These are phyloP conservation scores for Temnothorax unifasciatus DNA, from an alignment of 2,888 invertebrate species.

Conservation along the genomic window DNA sequence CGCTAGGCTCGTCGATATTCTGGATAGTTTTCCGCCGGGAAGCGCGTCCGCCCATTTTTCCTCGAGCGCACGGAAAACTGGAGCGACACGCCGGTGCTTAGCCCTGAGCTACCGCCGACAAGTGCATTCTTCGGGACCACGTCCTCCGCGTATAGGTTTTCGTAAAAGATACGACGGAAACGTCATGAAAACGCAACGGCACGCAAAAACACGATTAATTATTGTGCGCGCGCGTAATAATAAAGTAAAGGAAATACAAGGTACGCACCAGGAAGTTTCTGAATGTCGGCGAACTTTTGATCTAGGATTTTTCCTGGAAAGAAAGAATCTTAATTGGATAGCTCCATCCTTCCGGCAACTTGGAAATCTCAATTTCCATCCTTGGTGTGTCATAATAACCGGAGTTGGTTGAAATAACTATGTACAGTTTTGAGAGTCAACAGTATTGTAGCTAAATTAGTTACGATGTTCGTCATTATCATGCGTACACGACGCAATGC, in stretches of 20 bases:
- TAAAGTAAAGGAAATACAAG: neutral
- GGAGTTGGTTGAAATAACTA: neutral
- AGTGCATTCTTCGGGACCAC: conserved; percentile 31
- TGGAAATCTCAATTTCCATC: neutral
- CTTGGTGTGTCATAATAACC: conserved; percentile 4
- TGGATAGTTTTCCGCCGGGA: conserved; percentile 54
- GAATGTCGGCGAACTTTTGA: neutral
- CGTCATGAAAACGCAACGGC: neutral
- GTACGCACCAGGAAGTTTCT: neutral
- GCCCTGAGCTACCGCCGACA: conserved; percentile 22
- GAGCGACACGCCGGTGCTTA: conserved; percentile 39
- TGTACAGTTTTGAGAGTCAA: neutral
- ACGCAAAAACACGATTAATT: no score
- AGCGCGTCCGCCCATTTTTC: conserved; percentile 51
- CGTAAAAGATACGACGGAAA: neutral
- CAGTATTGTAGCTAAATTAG: conserved; percentile 16
- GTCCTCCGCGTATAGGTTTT: neutral
- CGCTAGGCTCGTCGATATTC: conserved; percentile 64
- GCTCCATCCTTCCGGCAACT: neutral
- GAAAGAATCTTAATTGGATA: conserved; percentile 2
- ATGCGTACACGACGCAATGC: neutral
- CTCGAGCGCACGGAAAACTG: conserved; percentile 16
- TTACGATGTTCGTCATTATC: neutral
- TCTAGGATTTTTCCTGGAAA: neutral
- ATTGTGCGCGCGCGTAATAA: no score